Conservation (phyloP, 2,888 invertebrate genomes). For the Cyclophora albipunctata region DNA sequence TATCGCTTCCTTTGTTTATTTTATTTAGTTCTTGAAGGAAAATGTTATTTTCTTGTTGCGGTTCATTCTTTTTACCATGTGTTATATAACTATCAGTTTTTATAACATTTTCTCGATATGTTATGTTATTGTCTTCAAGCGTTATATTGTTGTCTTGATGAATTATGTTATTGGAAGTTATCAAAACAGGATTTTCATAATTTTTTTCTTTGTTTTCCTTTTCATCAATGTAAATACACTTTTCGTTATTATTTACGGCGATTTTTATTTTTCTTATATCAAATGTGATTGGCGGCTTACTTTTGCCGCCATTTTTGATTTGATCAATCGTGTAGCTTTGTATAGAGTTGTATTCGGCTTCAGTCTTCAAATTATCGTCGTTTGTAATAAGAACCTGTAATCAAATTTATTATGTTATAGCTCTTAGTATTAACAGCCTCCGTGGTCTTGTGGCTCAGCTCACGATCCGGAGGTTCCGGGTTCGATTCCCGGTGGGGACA, state of each 20-base stretch:
- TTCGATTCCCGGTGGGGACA: too few species aligned
- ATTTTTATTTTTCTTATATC: constrained; percentile 13
- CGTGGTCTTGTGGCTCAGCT: constrained; percentile 5
- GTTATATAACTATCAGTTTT: background rate
- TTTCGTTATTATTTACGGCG: constrained; percentile 8
- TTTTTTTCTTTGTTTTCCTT: constrained; percentile 1
- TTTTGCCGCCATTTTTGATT: constrained; percentile 23
- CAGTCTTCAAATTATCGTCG: constrained; percentile 18
- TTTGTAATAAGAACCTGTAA: constrained; percentile 38
- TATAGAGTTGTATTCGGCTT: constrained; percentile 24
- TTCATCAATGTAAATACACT: constrained; percentile 6
- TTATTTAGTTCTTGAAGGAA: too few species aligned
- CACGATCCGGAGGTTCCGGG: background rate
- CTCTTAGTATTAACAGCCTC: background rate
- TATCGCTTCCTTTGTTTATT: too few species aligned
- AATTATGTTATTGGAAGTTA: background rate
- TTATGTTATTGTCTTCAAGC: background rate
- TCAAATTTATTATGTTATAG: background rate
- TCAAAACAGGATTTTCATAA: background rate
- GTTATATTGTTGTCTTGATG: background rate
- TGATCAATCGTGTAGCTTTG: constrained; percentile 22
- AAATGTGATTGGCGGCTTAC: constrained; percentile 5
- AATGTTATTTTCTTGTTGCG: too few species aligned
- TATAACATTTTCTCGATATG: background rate
- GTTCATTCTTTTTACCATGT: too few species aligned